Conservation (phyloP, 2,113 vertebrate genomes). For the Atherinomorus stipes region DNA sequence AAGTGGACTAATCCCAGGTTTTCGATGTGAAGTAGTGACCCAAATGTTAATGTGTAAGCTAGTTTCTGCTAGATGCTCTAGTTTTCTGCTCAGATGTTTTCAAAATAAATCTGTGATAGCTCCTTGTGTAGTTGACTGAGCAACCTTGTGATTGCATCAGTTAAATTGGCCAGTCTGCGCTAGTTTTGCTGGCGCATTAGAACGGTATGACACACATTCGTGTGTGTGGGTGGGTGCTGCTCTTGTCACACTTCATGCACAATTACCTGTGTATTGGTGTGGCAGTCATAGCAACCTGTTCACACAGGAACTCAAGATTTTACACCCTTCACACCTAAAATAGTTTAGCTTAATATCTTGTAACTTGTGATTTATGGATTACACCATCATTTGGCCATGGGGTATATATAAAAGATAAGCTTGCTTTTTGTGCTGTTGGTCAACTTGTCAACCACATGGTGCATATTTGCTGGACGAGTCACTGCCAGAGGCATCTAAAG, state of each 20-base stretch:
- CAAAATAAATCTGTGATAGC: neutral
- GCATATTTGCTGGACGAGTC: neutral
- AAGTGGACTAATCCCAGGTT: neutral
- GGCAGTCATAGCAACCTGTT: constrained; percentile 8
- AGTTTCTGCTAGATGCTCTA: too few species aligned
- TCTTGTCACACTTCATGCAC: constrained; percentile 18
- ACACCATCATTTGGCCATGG: neutral
- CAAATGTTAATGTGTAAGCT: too few species aligned
- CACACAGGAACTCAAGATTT: constrained; percentile 17
- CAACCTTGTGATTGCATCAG: too few species aligned
- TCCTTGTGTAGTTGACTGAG: neutral
- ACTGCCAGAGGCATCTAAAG: neutral
- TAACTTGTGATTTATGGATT: too few species aligned
- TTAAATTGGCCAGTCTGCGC: neutral
- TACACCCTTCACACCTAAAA: constrained; percentile 52
- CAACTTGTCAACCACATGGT: neutral
- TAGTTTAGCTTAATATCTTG: too few species aligned
- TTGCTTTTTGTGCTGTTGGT: neutral
- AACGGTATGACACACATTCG: constrained; percentile 7
- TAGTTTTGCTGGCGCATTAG: constrained; percentile 26
- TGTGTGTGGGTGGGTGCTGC: neutral
- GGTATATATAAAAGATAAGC: neutral
- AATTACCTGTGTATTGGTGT: constrained; percentile 32
- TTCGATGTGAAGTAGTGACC: neutral
- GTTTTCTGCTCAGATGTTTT: neutral